A percentile compares a stretch with the other conserved stretches of the same genome.
Conservation (phyloP, 2,797 vertebrate species). For the Micromesistius poutassou region DNA sequence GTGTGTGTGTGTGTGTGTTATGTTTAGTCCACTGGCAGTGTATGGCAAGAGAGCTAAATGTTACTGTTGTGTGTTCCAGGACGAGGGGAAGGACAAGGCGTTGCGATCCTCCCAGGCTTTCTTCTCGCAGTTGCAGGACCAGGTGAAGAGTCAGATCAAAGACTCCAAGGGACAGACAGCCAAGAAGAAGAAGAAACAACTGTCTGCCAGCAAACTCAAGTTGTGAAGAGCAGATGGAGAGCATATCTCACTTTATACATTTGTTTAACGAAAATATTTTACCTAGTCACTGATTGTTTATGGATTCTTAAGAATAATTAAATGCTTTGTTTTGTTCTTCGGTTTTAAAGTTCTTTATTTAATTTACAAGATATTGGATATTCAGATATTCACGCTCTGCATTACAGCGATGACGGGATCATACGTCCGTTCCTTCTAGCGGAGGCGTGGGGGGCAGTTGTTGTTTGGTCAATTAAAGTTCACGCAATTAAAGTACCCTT, state of each 20-base stretch:
- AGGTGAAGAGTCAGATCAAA: conserved; percentile 90
- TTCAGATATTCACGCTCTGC: too few relatives aligned
- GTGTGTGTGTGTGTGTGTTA: background rate
- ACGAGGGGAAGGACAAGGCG: conserved; percentile 92
- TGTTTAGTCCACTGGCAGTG: background rate
- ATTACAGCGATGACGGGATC: too few relatives aligned
- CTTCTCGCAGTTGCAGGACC: conserved; percentile 95
- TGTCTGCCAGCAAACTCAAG: conserved; percentile 90
- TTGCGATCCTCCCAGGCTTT: conserved; percentile 92
- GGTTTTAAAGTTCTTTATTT: background rate
- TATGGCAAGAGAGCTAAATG: background rate
- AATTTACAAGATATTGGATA: too few relatives aligned
- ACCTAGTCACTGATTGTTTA: conserved; percentile 35
- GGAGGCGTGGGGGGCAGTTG: too few relatives aligned
- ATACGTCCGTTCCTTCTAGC: too few relatives aligned
- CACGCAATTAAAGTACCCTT: too few relatives aligned
- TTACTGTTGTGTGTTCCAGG: conserved; percentile 65
- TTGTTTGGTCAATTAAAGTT: too few relatives aligned
- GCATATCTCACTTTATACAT: conserved; percentile 60
- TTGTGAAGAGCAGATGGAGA: conserved; percentile 64
- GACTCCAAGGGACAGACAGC: conserved; percentile 74
- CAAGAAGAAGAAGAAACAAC: conserved; percentile 80
- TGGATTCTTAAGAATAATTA: conserved; percentile 23
- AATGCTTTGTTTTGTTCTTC: background rate
- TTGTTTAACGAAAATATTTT: conserved; percentile 44